A percentile compares a stretch with the other conserved stretches of the same genome.
Conservation (phyloP, 2,113 vertebrate species). For the Rafetus swinhoei region DNA sequence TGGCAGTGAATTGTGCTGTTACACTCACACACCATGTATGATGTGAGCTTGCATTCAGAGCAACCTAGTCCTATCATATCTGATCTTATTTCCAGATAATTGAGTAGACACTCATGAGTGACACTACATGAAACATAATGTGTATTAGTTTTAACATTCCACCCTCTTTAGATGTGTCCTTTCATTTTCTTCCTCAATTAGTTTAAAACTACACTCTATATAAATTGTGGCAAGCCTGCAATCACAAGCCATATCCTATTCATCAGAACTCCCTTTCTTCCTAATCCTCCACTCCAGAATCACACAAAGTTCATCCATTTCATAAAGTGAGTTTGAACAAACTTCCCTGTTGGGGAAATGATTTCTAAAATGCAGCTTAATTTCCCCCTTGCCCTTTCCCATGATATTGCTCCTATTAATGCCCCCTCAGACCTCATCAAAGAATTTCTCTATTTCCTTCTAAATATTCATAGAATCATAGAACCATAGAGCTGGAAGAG, state of each 20-base stretch:
- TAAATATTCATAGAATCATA: no score
- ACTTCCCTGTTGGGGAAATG: not conserved
- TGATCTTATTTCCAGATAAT: not conserved
- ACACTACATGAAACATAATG: not conserved
- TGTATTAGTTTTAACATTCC: constrained; percentile 14
- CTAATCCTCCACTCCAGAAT: no score
- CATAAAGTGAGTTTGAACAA: not conserved
- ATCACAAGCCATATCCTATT: constrained; percentile 82
- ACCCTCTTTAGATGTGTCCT: constrained; percentile 54
- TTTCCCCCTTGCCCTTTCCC: not conserved
- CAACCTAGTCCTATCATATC: not conserved
- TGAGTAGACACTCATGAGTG: not conserved
- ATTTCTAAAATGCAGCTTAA: not conserved
- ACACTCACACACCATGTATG: not conserved
- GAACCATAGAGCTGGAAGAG: no score
- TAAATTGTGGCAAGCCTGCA: constrained; percentile 77
- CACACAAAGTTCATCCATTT: no score
- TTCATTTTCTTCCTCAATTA: constrained; percentile 66
- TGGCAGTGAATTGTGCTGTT: no score
- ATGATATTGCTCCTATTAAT: not conserved
- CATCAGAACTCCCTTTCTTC: no score
- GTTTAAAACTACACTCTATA: constrained; percentile 73
- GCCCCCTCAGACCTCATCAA: not conserved
- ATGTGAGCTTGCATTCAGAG: not conserved
- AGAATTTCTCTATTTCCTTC: not conserved